phyloP scores from a whole-genome alignment of 2,113 vertebrate species.

The Aepyceros melampus region DNA sequence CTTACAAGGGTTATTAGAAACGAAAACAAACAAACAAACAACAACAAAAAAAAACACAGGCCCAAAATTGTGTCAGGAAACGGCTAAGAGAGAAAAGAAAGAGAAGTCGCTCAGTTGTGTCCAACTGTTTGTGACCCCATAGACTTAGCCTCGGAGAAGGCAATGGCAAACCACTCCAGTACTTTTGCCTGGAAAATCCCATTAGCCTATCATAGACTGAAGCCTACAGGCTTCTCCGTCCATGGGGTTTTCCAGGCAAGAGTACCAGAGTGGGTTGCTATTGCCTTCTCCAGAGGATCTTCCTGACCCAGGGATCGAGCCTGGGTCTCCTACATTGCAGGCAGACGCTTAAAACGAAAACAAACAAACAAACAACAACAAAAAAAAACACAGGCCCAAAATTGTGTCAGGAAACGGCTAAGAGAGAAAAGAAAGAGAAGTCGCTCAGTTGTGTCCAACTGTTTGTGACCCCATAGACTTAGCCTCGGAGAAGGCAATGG shows the following conservation, averaged over 20 bases:
- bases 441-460: fast-evolving
- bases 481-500: no score
- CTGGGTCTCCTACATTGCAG: fast-evolving
- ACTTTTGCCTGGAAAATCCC: no score
- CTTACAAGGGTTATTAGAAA: not conserved
- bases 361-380: not conserved
- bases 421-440: not conserved
- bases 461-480: not conserved
- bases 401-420: not conserved
- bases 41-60: not conserved
- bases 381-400: not conserved
- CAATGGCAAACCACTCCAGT: no score
- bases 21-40: not conserved
- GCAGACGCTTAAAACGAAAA: not conserved
- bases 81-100: not conserved
- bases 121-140: not conserved
- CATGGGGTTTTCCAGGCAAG: not conserved
- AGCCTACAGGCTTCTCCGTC: fast-evolving
- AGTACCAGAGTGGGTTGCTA: not conserved
- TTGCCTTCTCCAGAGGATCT: not conserved
- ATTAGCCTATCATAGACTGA: not conserved
- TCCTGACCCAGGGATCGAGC: fast-evolving
- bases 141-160: no score
- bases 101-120: fast-evolving
- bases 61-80: not conserved